These are phyloP conservation scores for Pentalonia nigronervosa DNA, from an alignment of 1,140 invertebrate species.

Conservation along the genomic window DNA sequence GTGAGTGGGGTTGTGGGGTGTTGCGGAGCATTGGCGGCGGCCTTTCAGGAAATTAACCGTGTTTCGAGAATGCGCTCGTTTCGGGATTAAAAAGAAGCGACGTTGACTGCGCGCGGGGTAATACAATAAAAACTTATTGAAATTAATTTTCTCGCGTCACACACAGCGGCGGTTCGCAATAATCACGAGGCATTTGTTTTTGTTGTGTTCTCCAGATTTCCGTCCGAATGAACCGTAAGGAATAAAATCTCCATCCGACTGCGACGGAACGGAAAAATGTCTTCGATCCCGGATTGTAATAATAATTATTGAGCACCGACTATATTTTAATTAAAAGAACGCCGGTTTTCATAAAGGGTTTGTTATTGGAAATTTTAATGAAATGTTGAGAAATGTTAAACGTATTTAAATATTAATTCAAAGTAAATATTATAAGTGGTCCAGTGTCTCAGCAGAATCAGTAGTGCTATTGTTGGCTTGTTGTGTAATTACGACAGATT, in stretches of 20 bases:
- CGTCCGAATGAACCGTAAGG: background rate
- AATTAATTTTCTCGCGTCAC: slow-evolving; percentile 12
- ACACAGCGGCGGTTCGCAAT: background rate
- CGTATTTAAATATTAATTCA: background rate
- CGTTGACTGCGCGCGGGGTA: background rate
- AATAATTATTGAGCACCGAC: background rate
- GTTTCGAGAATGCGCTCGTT: background rate
- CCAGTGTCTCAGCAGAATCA: too few species aligned
- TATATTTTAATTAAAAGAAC: background rate
- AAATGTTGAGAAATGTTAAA: background rate
- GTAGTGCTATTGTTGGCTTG: background rate
- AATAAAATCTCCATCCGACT: background rate
- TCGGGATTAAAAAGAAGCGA: background rate
- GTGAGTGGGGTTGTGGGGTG: background rate
- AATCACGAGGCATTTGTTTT: background rate
- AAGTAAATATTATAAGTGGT: background rate
- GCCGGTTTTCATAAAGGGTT: background rate
- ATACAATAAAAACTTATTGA: background rate
- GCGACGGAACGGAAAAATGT: background rate
- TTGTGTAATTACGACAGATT: background rate
- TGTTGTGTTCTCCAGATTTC: background rate
- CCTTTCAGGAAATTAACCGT: slow-evolving; percentile 13
- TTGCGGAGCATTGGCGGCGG: background rate
- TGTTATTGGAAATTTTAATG: background rate
- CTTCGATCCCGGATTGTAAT: background rate